These are phyloP conservation scores for Tupaia chinensis DNA, from an alignment of 2,113 vertebrate genomes.

Conservation along the genomic window DNA sequence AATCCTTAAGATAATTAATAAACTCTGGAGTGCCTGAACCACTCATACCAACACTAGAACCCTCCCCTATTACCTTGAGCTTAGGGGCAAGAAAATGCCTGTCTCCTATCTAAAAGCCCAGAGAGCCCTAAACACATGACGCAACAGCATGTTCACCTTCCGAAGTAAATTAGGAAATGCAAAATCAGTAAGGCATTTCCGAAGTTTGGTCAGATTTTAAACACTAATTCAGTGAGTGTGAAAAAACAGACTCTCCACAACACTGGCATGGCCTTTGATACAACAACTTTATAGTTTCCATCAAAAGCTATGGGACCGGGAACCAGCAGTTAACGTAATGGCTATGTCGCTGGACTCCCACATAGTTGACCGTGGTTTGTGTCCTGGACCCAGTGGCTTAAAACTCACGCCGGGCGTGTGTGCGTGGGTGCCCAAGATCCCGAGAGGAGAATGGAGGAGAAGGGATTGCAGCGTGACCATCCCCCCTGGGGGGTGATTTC, in stretches of 20 bases:
- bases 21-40: neutral
- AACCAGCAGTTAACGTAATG: no score
- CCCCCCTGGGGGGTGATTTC: no score
- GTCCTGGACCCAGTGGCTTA: no score
- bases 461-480: no score
- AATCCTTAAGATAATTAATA: neutral
- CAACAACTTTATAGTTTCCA: neutral
- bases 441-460: no score
- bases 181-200: no score
- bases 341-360: no score
- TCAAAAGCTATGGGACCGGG: neutral
- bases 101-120: neutral
- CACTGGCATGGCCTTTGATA: neutral
- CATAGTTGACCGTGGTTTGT: no score
- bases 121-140: no score
- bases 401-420: no score
- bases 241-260: neutral
- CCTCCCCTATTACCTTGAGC: neutral
- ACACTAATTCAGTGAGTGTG: neutral
- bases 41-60: neutral
- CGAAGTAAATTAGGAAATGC: no score
- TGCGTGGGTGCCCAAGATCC: no score
- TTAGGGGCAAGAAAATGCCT: neutral
- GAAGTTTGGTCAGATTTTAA: neutral
- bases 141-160: neutral